A percentile compares a stretch with the other conserved stretches of the same genome.
Evolutionary conservation across 2,888 invertebrate species (phyloP).

Genomic region (Acronicta alni): DNA sequence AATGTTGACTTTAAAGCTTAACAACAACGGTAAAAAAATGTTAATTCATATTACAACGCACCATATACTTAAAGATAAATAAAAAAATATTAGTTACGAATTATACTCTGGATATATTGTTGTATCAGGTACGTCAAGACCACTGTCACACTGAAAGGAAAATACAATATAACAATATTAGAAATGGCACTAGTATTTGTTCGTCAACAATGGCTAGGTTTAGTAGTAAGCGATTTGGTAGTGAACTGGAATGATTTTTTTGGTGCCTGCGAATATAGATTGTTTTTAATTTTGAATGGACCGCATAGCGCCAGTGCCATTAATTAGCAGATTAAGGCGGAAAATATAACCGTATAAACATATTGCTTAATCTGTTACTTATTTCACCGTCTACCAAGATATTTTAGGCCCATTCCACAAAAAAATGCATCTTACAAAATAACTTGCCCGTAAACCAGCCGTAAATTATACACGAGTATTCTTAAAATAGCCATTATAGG

Average conservation of each 20-base stretch:
- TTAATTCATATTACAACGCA: conserved; percentile 24
- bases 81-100: conserved; percentile 55
- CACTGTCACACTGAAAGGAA: conserved; percentile 84
- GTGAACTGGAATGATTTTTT: too few relatives aligned
- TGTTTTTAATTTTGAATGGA: too few relatives aligned
- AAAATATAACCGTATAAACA: too few relatives aligned
- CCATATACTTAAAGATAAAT: conserved; percentile 10
- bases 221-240: conserved; percentile 4
- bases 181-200: conserved; percentile 50
- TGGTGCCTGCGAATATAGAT: too few relatives aligned
- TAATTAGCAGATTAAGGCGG: too few relatives aligned
- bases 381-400: too few relatives aligned
- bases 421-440: conserved; percentile 1
- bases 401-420: too few relatives aligned
- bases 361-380: too few relatives aligned
- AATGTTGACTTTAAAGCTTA: conserved; percentile 33
- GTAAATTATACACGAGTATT: conserved; percentile 35
- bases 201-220: conserved; percentile 10
- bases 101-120: conserved; percentile 77
- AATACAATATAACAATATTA: conserved; percentile 61
- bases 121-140: conserved; percentile 84
- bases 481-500: conserved; percentile 27
- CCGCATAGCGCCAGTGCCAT: too few relatives aligned
- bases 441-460: conserved; percentile 11
- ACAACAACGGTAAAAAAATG: conserved; percentile 35